Evolutionary conservation across 2,113 vertebrate genomes (phyloP).

Genomic region (Callorhinus ursinus): DNA sequence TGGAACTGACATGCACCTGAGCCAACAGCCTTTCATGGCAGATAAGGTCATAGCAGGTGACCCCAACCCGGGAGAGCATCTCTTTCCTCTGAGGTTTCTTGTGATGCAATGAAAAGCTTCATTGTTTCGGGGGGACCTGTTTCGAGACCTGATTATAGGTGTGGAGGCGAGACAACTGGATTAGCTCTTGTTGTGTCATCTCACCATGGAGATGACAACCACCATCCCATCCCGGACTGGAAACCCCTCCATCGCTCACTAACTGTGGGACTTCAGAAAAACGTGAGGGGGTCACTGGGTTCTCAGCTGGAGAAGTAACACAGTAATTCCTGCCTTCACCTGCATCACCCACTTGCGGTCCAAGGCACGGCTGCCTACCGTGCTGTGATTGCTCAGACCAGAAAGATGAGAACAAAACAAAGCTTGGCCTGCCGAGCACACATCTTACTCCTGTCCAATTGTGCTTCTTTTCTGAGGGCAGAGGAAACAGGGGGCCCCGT

Average conservation of each 20-base stretch:
- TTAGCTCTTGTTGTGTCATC: neutral
- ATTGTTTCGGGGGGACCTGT: neutral
- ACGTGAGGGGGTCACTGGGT: neutral
- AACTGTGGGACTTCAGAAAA: neutral
- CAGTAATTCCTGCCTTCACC: neutral
- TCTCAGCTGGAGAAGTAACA: neutral
- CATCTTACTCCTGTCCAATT: neutral
- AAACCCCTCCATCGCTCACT: neutral
- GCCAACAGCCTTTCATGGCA: neutral
- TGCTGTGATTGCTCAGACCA: neutral
- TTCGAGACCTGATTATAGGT: neutral
- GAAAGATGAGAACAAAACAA: neutral
- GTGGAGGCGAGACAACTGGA: neutral
- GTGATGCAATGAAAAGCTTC: neutral
- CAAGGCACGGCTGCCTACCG: accelerated
- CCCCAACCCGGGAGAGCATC: neutral
- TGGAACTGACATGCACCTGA: neutral
- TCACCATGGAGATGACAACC: neutral
- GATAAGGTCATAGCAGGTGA: neutral
- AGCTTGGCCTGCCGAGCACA: neutral
- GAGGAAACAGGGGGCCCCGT: neutral
- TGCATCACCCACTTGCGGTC: neutral
- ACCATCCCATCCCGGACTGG: neutral
- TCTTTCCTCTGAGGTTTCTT: neutral
- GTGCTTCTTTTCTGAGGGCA: neutral